Percentiles rank a stretch among this genome's conserved stretches.
Evolutionary conservation across 2,888 invertebrate genomes (phyloP).

Genomic region (Polymixis flavicincta): DNA sequence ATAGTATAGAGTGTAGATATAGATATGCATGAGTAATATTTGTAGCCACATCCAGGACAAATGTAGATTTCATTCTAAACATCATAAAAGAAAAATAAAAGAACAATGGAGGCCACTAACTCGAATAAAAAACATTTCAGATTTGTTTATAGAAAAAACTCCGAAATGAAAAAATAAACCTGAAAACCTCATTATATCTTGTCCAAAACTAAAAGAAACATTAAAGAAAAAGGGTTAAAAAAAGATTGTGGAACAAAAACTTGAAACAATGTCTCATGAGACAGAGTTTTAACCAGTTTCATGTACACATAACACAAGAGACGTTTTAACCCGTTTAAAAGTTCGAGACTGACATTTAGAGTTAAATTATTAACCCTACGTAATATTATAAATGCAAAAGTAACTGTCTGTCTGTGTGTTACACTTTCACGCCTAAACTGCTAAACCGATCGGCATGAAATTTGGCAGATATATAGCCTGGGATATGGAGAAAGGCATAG

Average conservation of each 20-base stretch:
- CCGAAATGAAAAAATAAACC: not conserved
- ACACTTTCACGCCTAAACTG: too few relatives aligned
- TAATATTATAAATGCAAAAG: too few relatives aligned
- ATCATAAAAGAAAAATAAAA: not conserved
- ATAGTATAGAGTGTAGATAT: too few relatives aligned
- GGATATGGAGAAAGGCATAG: too few relatives aligned
- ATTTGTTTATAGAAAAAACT: not conserved
- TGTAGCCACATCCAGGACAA: not conserved
- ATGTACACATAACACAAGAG: constrained; percentile 40
- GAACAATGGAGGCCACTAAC: not conserved
- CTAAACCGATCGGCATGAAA: too few relatives aligned
- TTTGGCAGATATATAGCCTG: too few relatives aligned
- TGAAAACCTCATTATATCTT: constrained; percentile 2
- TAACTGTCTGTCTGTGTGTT: too few relatives aligned
- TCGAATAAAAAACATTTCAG: not conserved
- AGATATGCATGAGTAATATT: not conserved
- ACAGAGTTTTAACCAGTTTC: constrained; percentile 41
- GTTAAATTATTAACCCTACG: too few relatives aligned
- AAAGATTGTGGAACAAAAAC: constrained; percentile 1
- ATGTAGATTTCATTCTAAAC: not conserved
- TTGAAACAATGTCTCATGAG: constrained; percentile 23
- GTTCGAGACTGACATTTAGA: constrained; percentile 24
- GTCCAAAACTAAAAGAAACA: constrained; percentile 28
- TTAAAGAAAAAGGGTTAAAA: constrained; percentile 16
- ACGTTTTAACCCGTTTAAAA: constrained; percentile 45